Evolutionary conservation across 2,888 invertebrate genomes (phyloP).

Genomic region (Strigamia crassipes): DNA sequence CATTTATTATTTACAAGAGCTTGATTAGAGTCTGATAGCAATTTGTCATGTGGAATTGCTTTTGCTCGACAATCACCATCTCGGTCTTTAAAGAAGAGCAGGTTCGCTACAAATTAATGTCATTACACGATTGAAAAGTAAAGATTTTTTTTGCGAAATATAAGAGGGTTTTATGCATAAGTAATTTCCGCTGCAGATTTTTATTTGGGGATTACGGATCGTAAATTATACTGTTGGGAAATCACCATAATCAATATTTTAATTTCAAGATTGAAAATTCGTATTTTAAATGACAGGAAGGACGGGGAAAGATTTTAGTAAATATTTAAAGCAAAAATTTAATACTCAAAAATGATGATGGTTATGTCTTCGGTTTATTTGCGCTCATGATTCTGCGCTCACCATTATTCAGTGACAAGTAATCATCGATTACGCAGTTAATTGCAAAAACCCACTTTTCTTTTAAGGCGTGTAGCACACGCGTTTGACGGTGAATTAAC

Average conservation of each 20-base stretch:
- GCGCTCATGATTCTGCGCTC: background rate
- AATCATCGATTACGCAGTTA: background rate
- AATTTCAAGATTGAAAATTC: too few species aligned
- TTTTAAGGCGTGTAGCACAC: background rate
- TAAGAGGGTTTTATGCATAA: background rate
- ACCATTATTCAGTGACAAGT: conserved; percentile 1
- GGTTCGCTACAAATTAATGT: background rate
- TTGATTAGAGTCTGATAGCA: conserved; percentile 4
- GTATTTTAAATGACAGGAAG: too few species aligned
- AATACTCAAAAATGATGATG: too few species aligned
- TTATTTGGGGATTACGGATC: too few species aligned
- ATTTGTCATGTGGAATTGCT: conserved; percentile 1
- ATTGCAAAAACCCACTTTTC: background rate
- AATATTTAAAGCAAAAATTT: too few species aligned
- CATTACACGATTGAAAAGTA: background rate
- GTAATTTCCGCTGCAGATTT: background rate
- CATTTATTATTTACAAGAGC: background rate
- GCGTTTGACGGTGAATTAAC: background rate
- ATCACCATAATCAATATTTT: too few species aligned
- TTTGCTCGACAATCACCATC: background rate
- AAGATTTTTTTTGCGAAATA: background rate
- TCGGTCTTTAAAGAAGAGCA: background rate
- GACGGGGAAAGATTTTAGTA: too few species aligned
- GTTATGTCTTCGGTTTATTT: too few species aligned
- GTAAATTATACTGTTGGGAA: too few species aligned